Base-by-base conservation (phyloP, 1,140 invertebrate species). In the Heliconius melpomene region DNA sequence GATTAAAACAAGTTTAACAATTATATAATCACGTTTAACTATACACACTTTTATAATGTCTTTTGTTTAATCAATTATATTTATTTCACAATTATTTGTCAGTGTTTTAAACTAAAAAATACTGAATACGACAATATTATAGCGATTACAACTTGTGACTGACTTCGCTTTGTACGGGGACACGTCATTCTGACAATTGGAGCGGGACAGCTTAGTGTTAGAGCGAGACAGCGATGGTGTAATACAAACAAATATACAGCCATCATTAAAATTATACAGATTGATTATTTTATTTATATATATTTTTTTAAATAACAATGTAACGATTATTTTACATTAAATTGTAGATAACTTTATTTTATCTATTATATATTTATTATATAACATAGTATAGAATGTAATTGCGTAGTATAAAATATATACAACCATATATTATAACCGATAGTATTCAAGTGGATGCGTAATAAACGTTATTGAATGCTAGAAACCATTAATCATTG, bases 171-270 rank as follows among this genome's bases (percentile, higher is more conserved):
- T 86, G 85, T 85, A 70, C 79, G 79, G 79, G 66, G 82, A 91
- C 91, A 93, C 88, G 90, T 91, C 90, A 91, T 86, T 79, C 82
- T 89, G 88, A 91, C 88, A 88, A 83, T 79, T 86, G 13, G 77
- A 90, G 38, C 60, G 81, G 77, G 88, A 92, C 75, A 82, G 78
- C 52, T 46, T 57, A 75, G 54, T 29, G 11, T 29, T 29, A 66
- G 54, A 29, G 26, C 26, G 60, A 29, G 60, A 29, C 11, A 16
- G 13, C 26, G 60, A 66, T 29, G 29, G 60, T 26, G 60, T 57
- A 66, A 66, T 66, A 26, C 23, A 46, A 46, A 66, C 23, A 72
- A 72, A 66, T 76, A 66, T 66, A 66, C 60, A 66, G 60, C 26
- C 60, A 29, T 26, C 60, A 66, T 66, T 66, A 29, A 23, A 57